phyloP scores from a whole-genome alignment of 1,140 invertebrate species.

The Monochamus saltuarius region DNA sequence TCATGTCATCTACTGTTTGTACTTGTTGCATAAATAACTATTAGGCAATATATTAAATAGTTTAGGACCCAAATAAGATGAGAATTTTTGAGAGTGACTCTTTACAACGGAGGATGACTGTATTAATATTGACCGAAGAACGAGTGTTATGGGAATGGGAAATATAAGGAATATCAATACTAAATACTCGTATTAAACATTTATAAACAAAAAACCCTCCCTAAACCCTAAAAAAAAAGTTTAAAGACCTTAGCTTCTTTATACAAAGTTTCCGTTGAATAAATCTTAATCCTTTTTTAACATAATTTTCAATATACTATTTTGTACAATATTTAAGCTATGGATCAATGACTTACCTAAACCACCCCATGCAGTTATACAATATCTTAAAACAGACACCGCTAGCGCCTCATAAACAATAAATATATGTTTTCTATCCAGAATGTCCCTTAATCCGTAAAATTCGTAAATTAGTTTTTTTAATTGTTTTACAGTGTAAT shows the following conservation, averaged over 20 bases:
- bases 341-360: conserved; percentile 6
- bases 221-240: no score
- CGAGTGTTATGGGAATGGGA: no score
- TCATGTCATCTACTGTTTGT: no score
- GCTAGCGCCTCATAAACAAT: conserved; percentile 6
- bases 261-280: conserved; percentile 12
- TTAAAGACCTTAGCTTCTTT: conserved; percentile 3
- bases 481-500: not conserved
- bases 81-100: no score
- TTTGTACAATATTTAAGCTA: conserved; percentile 3
- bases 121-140: no score
- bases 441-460: conserved; percentile 7
- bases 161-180: no score
- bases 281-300: conserved; percentile 5
- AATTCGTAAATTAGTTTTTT: not conserved
- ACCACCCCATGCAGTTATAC: conserved; percentile 5
- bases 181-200: conserved; percentile 1
- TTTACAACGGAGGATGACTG: no score
- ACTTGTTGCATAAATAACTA: no score
- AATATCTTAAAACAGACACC: conserved; percentile 7
- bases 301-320: conserved; percentile 5
- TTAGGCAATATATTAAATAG: no score
- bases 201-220: not conserved
- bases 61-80: no score
- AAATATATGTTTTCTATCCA: conserved; percentile 4